Evolutionary conservation across 2,113 vertebrate species (phyloP).

Genomic region (Heteronetta atricapilla): DNA sequence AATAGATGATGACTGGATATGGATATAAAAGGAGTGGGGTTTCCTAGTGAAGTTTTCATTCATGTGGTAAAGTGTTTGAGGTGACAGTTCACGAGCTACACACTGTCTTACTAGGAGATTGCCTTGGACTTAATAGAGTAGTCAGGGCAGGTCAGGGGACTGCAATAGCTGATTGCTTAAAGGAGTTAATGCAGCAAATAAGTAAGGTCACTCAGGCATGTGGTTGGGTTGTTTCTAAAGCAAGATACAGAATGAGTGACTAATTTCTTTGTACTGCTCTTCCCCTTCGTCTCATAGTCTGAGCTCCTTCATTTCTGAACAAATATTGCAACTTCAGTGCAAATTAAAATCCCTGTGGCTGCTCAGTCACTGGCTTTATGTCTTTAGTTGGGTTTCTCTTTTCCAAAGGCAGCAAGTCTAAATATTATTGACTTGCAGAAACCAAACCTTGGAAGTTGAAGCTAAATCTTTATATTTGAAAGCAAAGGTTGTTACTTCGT

Average conservation of each 20-base stretch:
- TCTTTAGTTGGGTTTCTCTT: neutral
- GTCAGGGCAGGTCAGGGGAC: slow-evolving; percentile 31
- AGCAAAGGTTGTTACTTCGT: neutral
- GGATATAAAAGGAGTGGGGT: slow-evolving; percentile 34
- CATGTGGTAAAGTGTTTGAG: slow-evolving; percentile 39
- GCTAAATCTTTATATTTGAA: neutral
- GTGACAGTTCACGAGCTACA: slow-evolving; percentile 62
- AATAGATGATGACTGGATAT: slow-evolving; percentile 50
- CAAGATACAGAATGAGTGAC: neutral
- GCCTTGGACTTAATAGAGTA: neutral
- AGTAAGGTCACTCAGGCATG: slow-evolving; percentile 30
- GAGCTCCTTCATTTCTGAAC: neutral
- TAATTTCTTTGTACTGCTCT: neutral
- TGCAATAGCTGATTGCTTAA: neutral
- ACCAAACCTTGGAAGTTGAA: neutral
- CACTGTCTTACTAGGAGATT: neutral
- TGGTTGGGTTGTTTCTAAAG: neutral
- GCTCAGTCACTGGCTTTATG: neutral
- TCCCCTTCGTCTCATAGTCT: neutral
- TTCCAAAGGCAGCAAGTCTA: neutral
- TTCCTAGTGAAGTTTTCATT: slow-evolving; percentile 46
- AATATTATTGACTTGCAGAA: neutral
- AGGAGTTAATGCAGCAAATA: slow-evolving; percentile 41
- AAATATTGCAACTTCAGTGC: neutral
- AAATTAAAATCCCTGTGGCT: neutral